Evolutionary conservation across 2,888 invertebrate species (phyloP), one percentile per base, ranked within the genome.

Genomic region (Eupithecia inturbata): DNA sequence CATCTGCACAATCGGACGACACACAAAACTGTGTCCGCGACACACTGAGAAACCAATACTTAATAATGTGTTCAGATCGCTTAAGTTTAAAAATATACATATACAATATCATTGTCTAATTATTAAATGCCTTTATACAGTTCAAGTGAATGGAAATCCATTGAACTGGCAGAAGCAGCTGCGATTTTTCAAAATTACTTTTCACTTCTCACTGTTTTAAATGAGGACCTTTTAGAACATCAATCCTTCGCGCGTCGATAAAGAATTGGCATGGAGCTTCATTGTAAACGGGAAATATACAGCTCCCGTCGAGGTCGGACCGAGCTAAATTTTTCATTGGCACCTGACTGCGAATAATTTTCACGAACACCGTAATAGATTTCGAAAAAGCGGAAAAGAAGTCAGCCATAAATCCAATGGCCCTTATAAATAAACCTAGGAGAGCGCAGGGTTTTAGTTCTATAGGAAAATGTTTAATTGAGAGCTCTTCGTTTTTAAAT

Each of bases 381-480:
- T 91, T 86, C 82, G 86, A 86, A 89, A 89, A 87, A 89, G 82
- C 89, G 89, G 88, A 89, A 89, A 85, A 83, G 87, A 87, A 88
- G 88, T 86, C 88, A 84, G 83, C 88, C 79, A 89, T 91, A 91
- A 91, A 92, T 90, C 84, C 82, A 81, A 77, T 78, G 79, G 85
- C 82, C 81, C 83, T 87, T 87, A 85, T 84, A 85, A 86, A 77
- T 79, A 78, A 72, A 77, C 36, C 64, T 64, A n/a, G 36, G 10
- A 64, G 12, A 64, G 22, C 36, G 16, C 12, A 33, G 64, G 31
- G n/a, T 66, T 39, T 36, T n/a, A n/a, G 36, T 22, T 22, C n/a
- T 64, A 26, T 26, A n/a, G 66, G 16, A 62, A 64, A 64, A n/a
- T 62, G 19, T 62, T 62, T 62, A 62, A 62, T 57, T 57, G 26